A percentile compares a stretch with the other conserved stretches of the same genome.
These are phyloP conservation scores for Caenorhabditis drosophilae DNA, from an alignment of 2,888 invertebrate species.

Conservation along the genomic window DNA sequence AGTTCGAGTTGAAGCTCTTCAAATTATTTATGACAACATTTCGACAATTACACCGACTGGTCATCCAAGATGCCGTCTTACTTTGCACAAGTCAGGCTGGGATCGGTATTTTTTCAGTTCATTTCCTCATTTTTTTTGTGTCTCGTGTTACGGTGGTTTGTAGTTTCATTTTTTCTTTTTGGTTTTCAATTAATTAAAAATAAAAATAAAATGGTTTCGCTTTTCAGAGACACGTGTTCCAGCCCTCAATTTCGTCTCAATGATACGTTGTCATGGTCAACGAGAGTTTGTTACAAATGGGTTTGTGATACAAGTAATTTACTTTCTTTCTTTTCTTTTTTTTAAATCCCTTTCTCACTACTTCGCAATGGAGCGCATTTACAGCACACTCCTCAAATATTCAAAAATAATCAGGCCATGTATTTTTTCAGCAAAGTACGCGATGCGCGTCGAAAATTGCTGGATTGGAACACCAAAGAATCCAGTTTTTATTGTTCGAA, in stretches of 20 bases:
- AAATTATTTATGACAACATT: conserved; percentile 28
- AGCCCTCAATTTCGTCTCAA: conserved; percentile 27
- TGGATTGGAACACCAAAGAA: conserved; percentile 46
- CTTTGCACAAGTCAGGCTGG: conserved; percentile 41
- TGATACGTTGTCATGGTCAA: conserved; percentile 46
- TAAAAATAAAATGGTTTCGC: too few relatives aligned
- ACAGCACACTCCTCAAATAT: background rate
- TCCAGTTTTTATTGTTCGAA: conserved; percentile 38
- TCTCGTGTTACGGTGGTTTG: too few relatives aligned
- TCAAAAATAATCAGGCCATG: background rate
- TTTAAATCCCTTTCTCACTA: background rate
- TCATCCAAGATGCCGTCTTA: conserved; percentile 34
- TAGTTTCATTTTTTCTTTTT: too few relatives aligned
- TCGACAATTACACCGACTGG: conserved; percentile 21
- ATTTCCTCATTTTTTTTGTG: background rate
- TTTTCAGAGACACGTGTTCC: conserved; percentile 33
- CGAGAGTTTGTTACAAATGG: conserved; percentile 48
- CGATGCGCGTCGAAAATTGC: conserved; percentile 45
- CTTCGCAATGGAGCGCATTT: background rate
- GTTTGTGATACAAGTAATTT: conserved; percentile 43
- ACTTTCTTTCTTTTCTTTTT: background rate
- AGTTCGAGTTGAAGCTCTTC: conserved; percentile 21
- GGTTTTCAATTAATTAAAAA: too few relatives aligned
- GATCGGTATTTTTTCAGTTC: conserved; percentile 21
- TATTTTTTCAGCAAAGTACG: conserved; percentile 43